phyloP scores from a whole-genome alignment of 2,113 vertebrate species.

The Terrapene triunguis region DNA sequence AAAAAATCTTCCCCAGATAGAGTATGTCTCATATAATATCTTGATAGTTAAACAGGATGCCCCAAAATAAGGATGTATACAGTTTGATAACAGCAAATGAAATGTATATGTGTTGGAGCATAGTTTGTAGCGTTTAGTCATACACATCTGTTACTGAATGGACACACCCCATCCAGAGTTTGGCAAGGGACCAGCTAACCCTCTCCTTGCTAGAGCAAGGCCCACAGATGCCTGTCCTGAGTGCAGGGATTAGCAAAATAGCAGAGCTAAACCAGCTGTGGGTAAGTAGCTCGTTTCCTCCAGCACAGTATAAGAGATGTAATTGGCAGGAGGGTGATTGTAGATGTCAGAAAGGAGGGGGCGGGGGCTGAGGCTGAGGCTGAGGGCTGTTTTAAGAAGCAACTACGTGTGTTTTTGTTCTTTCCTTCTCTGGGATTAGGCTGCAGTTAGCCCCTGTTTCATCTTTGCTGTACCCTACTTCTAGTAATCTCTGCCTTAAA shows the following conservation, averaged over 20 bases:
- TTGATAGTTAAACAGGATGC: accelerated
- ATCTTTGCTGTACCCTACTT: not conserved
- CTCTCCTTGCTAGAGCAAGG: not conserved
- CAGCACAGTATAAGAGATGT: accelerated
- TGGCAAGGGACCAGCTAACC: accelerated
- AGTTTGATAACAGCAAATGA: accelerated
- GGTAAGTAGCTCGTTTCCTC: accelerated
- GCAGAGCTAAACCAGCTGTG: not conserved
- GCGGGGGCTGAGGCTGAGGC: too few relatives aligned
- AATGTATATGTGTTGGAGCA: accelerated
- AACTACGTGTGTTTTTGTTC: not conserved
- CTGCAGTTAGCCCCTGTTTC: not conserved
- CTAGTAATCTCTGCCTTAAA: not conserved
- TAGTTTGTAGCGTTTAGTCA: accelerated
- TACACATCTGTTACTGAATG: not conserved
- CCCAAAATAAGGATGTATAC: accelerated
- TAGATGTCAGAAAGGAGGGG: accelerated
- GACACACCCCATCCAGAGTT: accelerated
- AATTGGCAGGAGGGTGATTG: accelerated
- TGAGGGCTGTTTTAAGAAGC: not conserved
- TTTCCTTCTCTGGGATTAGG: not conserved
- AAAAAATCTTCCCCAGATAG: not conserved
- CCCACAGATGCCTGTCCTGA: not conserved
- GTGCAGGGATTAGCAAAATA: not conserved
- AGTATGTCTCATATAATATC: accelerated